A percentile compares a stretch with the other conserved stretches of the same genome.
These are phyloP conservation scores for Leucoraja ocellata DNA, from an alignment of 2,797 vertebrate genomes.

Conservation along the genomic window DNA sequence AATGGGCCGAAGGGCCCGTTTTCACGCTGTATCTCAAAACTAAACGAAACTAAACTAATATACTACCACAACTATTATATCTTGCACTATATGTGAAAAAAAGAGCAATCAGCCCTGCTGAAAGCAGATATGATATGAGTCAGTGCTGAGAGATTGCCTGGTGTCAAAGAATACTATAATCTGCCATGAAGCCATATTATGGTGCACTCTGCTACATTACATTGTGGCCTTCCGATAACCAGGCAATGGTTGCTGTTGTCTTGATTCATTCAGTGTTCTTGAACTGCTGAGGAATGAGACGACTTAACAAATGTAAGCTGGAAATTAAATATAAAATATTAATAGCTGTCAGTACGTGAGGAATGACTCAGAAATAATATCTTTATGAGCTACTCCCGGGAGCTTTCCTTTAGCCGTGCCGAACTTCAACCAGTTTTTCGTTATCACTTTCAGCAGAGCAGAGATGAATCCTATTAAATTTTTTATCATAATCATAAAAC, in stretches of 20 bases:
- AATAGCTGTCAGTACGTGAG: constrained; percentile 20
- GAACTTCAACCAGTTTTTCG: neutral
- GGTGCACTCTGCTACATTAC: neutral
- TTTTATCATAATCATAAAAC: neutral
- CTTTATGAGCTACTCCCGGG: neutral
- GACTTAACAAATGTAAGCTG: constrained; percentile 2
- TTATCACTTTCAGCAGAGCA: neutral
- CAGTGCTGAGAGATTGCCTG: neutral
- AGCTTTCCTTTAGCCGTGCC: neutral
- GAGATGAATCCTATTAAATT: neutral
- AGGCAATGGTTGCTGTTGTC: neutral
- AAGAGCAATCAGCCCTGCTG: neutral
- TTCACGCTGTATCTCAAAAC: too few relatives aligned
- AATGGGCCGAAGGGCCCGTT: too few relatives aligned
- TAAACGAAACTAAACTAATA: neutral
- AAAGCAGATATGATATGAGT: neutral
- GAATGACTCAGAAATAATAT: constrained; percentile 16
- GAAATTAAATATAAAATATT: constrained; percentile 34
- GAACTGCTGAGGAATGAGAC: constrained; percentile 26
- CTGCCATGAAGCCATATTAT: neutral
- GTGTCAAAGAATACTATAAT: neutral
- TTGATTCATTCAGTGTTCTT: neutral
- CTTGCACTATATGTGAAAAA: neutral
- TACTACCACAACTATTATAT: too few relatives aligned
- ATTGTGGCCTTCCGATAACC: neutral